Evolutionary conservation across 1,140 invertebrate genomes (phyloP), one percentile per base, ranked within the genome.

Genomic region (Drosophila arizonae): DNA sequence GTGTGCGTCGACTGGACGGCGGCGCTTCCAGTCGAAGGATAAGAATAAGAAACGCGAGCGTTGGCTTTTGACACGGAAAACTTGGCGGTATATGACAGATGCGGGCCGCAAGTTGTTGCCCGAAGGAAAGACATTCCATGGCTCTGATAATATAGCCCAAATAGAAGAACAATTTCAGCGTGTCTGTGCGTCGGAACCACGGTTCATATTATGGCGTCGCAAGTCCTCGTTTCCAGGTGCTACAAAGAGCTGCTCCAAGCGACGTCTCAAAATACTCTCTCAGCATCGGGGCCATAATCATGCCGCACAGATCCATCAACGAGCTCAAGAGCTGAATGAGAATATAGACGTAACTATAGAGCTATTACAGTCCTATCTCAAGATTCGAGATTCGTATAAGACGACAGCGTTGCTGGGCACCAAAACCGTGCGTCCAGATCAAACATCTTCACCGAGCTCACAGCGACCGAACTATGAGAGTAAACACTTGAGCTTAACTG

Each of bases 61-160:
- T 92, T 97, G 96, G 96, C 92, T 97, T 33, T 93, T 97, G 21
- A 97, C 96, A 5, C 93, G 96, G 28, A 97, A 97, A 92, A 97
- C 96, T 17, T 97, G 96, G 96, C 93, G 96, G 66, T 97, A 97
- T 90, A 97, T 97, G 96, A 94, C 96, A 0, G 96, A 97, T 79
- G 96, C 96, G 10, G 96, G 96, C n/a, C 94, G 96, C 46, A 95
- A 95, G 79, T 93, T 97, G 11, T 95, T 97, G 45, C 96, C 96
- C 0, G 96, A 97, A 55, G 95, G 95, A 3, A 93, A 93, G 48
- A 11, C 43, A 0, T 94, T 94, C 79, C 95, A 95, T 91, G 92
- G 94, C 5, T 80, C 93, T 1, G 96, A 96, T 80, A 96, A 96
- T 80, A 93, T 97, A 28, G 95, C 95, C 0, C 94, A 95, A 69